Evolutionary conservation across 2,888 invertebrate species (phyloP), one percentile per base, ranked within the genome.

Genomic region (Drosophila setosimentum): DNA sequence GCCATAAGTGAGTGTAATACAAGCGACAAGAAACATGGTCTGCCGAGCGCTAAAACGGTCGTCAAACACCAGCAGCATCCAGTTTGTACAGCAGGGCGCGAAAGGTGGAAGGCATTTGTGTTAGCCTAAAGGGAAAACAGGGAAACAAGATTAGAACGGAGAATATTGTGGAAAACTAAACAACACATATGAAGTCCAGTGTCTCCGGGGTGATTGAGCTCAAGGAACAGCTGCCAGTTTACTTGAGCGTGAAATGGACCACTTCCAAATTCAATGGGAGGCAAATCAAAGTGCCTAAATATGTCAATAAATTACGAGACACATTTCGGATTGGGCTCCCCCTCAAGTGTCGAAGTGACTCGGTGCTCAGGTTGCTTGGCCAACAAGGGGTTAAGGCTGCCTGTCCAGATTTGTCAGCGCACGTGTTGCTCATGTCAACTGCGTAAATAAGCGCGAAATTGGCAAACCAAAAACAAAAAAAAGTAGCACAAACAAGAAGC

Each of bases 401-500:
- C 48, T 67, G 71, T 57, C 57, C 78, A 70, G 76, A 78, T 82
- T 74, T 86, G 76, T 78, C 82, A 78, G 82, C 80, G 80, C 86
- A 87, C 88, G 84, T 87, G 87, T 83, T 87, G 88, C 83, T 78
- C 80, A 73, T 81, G 83, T 87, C 85, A 84, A 67, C 72, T 79
- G 85, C 78, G 88, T 86, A 85, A 86, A 87, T 83, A 87, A 82
- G 76, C 86, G 88, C 80, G 80, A 87, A 87, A 86, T 84, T 83
- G 86, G 67, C 83, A 74, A 66, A 55, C 62, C 30, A 53, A 50
- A 60, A 45, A 42, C 48, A 54, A 63, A 40, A 7, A 13, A 24
- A 27, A 55, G 37, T 21, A 33, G 33, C 59, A 48, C 33, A 42
- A 37, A 35, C 58, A 60, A 37, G 37, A 35, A 62, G 10, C 7